These are phyloP conservation scores for Leptopilina clavipes DNA, from an alignment of 1,140 invertebrate species.

Conservation along the genomic window DNA sequence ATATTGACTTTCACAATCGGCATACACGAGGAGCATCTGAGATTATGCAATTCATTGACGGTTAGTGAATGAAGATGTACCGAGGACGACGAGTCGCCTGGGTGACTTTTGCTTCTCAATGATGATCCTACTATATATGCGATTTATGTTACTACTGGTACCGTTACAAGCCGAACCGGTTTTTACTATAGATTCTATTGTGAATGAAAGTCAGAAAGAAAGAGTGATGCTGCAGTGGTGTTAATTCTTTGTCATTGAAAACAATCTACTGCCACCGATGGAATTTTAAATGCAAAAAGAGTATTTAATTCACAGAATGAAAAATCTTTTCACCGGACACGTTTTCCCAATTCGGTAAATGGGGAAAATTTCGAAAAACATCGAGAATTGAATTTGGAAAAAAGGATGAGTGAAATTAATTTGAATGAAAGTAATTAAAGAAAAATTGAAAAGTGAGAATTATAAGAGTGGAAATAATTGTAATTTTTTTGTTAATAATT, in stretches of 20 bases:
- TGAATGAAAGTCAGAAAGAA: constrained; percentile 62
- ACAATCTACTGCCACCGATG: background rate
- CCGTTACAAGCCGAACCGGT: constrained; percentile 61
- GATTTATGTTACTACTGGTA: constrained; percentile 53
- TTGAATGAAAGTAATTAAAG: too few relatives aligned
- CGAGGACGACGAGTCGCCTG: constrained; percentile 56
- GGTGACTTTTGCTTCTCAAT: constrained; percentile 56
- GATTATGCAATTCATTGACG: constrained; percentile 51
- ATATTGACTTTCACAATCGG: background rate
- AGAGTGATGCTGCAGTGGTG: constrained; percentile 36
- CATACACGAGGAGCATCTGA: background rate
- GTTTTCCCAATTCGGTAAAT: too few relatives aligned
- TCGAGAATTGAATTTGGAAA: too few relatives aligned
- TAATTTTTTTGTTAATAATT: too few relatives aligned
- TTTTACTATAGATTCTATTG: constrained; percentile 58
- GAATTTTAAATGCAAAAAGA: too few relatives aligned
- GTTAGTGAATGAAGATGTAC: constrained; percentile 65
- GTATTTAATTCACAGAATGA: background rate
- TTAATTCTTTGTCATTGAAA: constrained; percentile 47
- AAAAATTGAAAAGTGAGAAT: too few relatives aligned
- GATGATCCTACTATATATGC: constrained; percentile 53
- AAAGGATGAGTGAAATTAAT: too few relatives aligned
- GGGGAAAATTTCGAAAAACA: too few relatives aligned
- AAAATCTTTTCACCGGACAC: constrained; percentile 44
- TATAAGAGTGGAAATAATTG: too few relatives aligned